Evolutionary conservation across 2,888 invertebrate genomes (phyloP).

Genomic region (Scelioninae gen. 2): DNA sequence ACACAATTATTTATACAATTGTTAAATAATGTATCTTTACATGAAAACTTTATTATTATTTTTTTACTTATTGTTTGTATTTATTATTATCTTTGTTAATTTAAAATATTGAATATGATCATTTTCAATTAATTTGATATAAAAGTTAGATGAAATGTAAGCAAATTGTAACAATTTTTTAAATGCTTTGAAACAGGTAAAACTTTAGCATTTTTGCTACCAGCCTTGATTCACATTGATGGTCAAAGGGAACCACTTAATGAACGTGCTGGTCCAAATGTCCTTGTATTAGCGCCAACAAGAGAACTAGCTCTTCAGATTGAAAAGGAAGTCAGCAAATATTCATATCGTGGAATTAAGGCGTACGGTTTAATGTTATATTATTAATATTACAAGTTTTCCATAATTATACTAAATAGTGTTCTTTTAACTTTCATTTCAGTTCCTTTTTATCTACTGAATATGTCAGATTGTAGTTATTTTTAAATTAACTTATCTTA

Average conservation of each 20-base stretch:
- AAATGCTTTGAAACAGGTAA: slow-evolving; percentile 79
- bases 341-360: slow-evolving; percentile 90
- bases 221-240: slow-evolving; percentile 95
- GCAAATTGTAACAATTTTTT: background rate
- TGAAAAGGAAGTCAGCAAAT: slow-evolving; percentile 92
- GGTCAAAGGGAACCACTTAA: slow-evolving; percentile 85
- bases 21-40: no score
- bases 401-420: no score
- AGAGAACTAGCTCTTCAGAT: slow-evolving; percentile 95
- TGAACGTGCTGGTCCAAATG: slow-evolving; percentile 88
- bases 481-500: slow-evolving; percentile 2
- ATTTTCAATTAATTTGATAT: no score
- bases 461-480: background rate
- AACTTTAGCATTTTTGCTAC: slow-evolving; percentile 94
- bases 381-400: no score
- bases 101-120: no score
- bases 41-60: no score
- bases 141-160: background rate
- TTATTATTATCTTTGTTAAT: no score
- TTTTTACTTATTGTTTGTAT: no score
- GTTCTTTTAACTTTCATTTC: no score
- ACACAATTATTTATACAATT: no score
- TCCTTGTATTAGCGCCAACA: slow-evolving; percentile 93
- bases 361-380: slow-evolving; percentile 81
- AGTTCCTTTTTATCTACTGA: no score